Evolutionary conservation across 2,113 vertebrate species (phyloP), one percentile per base, ranked within the genome.

Genomic region (Hypocryptadius cinnamomeus): DNA sequence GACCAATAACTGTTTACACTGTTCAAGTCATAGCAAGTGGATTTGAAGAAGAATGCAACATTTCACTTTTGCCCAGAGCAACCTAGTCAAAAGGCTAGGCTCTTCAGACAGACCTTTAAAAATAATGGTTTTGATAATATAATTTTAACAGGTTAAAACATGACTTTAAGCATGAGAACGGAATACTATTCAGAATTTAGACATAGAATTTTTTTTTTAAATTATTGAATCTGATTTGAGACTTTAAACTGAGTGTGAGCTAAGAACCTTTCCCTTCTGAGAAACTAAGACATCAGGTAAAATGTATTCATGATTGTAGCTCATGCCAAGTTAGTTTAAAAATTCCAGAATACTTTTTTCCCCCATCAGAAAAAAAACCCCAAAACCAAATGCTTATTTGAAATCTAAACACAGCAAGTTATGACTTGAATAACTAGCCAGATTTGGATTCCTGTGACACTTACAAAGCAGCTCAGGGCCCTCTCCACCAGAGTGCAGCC

Each of bases 121-220:
- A 78, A 59, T 14, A 74, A 7, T 45, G 21, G 1, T 53, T 65
- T 54, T 31, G 7, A 73, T 72, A 74, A 66, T 18, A 35, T 11
- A 64, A 79, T 60, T 87, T 63, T 79, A 79, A 56, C 15, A 76
- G 17, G 19, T 57, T 79, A 85, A 87, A 82, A 60, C 10, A 33
- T 2, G 0, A 45, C 9, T 15, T 65, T 76, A 70, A 54, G 11
- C 0, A 1, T 33, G 13, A 87, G 5, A 90, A 80, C 4, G 2
- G 10, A 69, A 30, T 50, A 47, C 40, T 64, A 61, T n/a, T 53
- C 56, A 70, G 27, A 84, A 87, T 44, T 65, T 2, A 70, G 33
- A 54, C 6, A 51, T 1, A 39, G 10, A 19, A 2, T 44, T 39
- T 14, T 11, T 70, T 79, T 83, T 28, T 5, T 59, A 0, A 37